Conservation (phyloP, 2,888 invertebrate species). For the Slavum lentiscoides region DNA sequence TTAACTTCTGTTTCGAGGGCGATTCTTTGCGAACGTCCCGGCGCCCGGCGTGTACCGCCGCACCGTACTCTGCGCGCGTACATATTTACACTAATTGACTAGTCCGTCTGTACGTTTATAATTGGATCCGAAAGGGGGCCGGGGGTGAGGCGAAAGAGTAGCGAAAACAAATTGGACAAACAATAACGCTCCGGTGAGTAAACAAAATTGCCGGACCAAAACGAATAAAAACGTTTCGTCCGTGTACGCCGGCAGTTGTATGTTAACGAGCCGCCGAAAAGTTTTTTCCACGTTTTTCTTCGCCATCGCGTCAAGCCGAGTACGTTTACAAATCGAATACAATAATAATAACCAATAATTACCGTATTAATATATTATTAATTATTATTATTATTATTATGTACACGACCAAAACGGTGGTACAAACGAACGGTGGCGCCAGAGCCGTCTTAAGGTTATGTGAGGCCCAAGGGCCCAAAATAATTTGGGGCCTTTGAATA, state of each 20-base stretch:
- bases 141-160: neutral
- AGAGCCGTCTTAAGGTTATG: too few relatives aligned
- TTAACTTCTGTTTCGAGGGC: slow-evolving; percentile 1
- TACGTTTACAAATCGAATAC: too few relatives aligned
- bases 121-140: slow-evolving; percentile 43
- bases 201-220: slow-evolving; percentile 49
- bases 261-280: too few relatives aligned
- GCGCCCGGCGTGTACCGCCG: too few relatives aligned
- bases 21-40: slow-evolving; percentile 11
- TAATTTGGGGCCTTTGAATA: too few relatives aligned
- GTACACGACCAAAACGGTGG: too few relatives aligned
- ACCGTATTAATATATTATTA: too few relatives aligned
- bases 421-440: too few relatives aligned
- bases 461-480: too few relatives aligned
- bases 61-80: neutral
- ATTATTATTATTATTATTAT: too few relatives aligned
- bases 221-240: slow-evolving; percentile 29
- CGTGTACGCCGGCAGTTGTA: neutral
- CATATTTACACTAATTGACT: slow-evolving; percentile 48
- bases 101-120: slow-evolving; percentile 31
- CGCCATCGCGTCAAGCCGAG: neutral
- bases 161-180: slow-evolving; percentile 51
- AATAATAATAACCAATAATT: too few relatives aligned
- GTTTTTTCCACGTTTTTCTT: too few relatives aligned
- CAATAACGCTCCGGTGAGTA: slow-evolving; percentile 48